A percentile compares a stretch with the other conserved stretches of the same genome.
Conservation (phyloP, 2,113 vertebrate species). For the pig (Sus scrofa) region DNA sequence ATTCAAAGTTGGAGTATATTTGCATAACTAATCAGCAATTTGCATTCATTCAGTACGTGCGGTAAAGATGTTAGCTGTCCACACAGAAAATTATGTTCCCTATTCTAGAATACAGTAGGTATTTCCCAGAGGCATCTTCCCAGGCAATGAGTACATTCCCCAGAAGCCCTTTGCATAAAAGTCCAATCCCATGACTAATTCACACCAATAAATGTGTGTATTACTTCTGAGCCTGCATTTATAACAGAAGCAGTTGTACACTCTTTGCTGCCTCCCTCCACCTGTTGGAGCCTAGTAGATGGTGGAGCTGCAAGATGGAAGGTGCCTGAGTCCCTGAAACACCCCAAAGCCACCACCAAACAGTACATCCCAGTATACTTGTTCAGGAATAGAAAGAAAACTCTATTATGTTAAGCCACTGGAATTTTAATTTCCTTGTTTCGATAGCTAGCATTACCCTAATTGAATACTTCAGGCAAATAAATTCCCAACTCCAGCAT, state of each 20-base stretch:
- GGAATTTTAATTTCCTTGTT: not conserved
- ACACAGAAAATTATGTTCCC: not conserved
- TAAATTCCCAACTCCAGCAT: not conserved
- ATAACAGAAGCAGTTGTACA: not conserved
- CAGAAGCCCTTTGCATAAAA: not conserved
- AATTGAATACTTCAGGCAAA: not conserved
- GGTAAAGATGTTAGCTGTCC: not conserved
- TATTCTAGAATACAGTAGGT: not conserved
- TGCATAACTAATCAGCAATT: not conserved
- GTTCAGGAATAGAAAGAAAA: not conserved
- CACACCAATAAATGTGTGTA: not conserved
- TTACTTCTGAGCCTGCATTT: not conserved
- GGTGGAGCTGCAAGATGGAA: not conserved
- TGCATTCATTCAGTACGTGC: not conserved
- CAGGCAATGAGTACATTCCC: not conserved
- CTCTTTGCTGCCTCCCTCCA: not conserved
- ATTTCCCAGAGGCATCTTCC: not conserved
- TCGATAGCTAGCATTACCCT: not conserved
- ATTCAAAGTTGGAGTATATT: not conserved
- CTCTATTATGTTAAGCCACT: not conserved
- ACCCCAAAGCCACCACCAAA: not conserved
- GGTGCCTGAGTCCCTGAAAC: not conserved
- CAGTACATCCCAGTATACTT: not conserved
- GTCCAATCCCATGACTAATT: not conserved
- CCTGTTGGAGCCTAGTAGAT: not conserved